A percentile compares a stretch with the other conserved stretches of the same genome.
phyloP scores from a whole-genome alignment of 2,113 vertebrate species.

The Menidia beryllina region DNA sequence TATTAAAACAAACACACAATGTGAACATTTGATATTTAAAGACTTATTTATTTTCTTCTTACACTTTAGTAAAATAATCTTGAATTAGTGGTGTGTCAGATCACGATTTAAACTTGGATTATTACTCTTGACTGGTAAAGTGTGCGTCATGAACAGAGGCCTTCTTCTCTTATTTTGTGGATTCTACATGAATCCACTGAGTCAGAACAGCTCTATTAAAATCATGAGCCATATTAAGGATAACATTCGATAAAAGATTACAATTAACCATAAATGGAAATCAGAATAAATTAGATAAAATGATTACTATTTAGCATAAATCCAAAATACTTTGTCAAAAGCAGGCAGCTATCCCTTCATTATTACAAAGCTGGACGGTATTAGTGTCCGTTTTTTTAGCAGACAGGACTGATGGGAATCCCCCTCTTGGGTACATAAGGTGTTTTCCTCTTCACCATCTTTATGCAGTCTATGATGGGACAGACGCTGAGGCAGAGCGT shows the following conservation, averaged over 20 bases:
- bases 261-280: background rate
- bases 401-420: conserved; percentile 83
- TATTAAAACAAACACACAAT: no score
- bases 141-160: no score
- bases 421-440: conserved; percentile 88
- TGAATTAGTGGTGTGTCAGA: no score
- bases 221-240: background rate
- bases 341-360: background rate
- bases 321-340: no score
- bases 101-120: no score
- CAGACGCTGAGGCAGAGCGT: conserved; percentile 93
- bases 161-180: no score
- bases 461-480: conserved; percentile 96
- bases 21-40: no score
- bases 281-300: no score
- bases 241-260: conserved; percentile 2
- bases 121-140: no score
- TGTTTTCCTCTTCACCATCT: conserved; percentile 90
- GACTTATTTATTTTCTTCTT: no score
- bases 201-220: conserved; percentile 26
- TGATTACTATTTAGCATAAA: background rate
- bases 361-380: background rate
- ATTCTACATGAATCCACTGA: background rate
- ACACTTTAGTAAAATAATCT: no score
- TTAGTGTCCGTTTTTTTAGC: conserved; percentile 58